A percentile compares a stretch with the other conserved stretches of the same genome.
These are phyloP conservation scores for Datnioides undecimradiatus DNA, from an alignment of 2,113 vertebrate genomes.

Conservation along the genomic window DNA sequence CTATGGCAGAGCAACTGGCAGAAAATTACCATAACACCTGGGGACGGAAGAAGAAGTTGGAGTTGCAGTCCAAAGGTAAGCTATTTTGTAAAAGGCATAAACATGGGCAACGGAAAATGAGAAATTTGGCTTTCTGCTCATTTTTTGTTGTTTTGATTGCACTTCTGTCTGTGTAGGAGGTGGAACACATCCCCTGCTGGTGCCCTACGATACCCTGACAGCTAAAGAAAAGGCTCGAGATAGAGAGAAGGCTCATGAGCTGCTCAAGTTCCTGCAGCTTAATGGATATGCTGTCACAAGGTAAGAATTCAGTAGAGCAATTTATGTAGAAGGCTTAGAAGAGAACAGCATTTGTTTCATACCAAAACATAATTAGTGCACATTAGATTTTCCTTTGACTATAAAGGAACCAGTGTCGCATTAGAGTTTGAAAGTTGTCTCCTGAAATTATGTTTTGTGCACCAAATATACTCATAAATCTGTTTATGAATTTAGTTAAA, in stretches of 20 bases:
- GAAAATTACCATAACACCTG: conserved; percentile 98
- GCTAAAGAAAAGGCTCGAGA: conserved; percentile 96
- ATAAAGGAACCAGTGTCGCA: neutral
- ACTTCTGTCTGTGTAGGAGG: conserved; percentile 82
- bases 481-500: neutral
- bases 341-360: neutral
- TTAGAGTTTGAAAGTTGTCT: neutral
- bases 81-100: neutral
- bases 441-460: neutral
- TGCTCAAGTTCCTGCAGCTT: conserved; percentile 93
- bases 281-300: conserved; percentile 93
- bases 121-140: neutral
- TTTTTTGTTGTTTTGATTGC: neutral
- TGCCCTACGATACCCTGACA: conserved; percentile 94
- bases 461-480: neutral
- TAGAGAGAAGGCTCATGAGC: conserved; percentile 92
- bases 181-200: conserved; percentile 92
- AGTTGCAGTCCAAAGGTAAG: conserved; percentile 91
- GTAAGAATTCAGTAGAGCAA: conserved; percentile 58
- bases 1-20: conserved; percentile 95
- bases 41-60: conserved; percentile 94
- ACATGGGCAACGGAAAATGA: neutral
- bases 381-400: neutral
- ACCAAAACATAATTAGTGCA: no score
- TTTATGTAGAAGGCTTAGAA: neutral